These are phyloP conservation scores for Octodon degus DNA, from an alignment of 2,113 vertebrate genomes.

Conservation along the genomic window DNA sequence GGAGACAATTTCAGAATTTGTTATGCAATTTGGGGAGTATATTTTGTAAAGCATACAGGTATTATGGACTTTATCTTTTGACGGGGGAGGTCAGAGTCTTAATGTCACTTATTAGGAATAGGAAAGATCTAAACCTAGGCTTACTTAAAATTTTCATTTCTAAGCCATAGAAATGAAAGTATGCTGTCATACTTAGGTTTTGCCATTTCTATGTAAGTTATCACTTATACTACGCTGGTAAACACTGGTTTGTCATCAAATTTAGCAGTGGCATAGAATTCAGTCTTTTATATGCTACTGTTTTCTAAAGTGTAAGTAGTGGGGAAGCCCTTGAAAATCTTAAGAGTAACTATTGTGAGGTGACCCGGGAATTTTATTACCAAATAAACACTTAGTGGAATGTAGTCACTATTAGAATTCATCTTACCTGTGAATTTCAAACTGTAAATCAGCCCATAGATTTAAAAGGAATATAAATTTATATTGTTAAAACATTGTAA, in stretches of 20 bases:
- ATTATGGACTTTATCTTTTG: conserved; percentile 10
- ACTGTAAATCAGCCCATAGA: conserved; percentile 22
- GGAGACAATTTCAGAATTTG: background rate
- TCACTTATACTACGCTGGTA: background rate
- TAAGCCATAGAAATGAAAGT: no score
- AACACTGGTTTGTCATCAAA: background rate
- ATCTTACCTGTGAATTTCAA: background rate
- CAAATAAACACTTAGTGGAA: background rate
- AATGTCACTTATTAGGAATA: conserved; percentile 27
- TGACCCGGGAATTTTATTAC: conserved; percentile 23
- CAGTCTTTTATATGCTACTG: background rate
- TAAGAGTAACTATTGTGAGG: conserved; percentile 18
- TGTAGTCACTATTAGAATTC: conserved; percentile 14
- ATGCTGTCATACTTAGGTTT: background rate
- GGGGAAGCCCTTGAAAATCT: conserved; percentile 11
- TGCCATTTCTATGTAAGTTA: conserved; percentile 26
- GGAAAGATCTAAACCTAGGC: background rate
- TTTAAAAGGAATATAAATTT: conserved; percentile 48
- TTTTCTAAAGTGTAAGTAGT: background rate
- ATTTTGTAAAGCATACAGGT: conserved; percentile 38
- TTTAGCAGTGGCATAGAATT: background rate
- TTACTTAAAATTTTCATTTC: conserved; percentile 45
- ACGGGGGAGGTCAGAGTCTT: background rate
- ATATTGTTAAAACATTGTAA: conserved; percentile 37
- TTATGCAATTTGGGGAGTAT: background rate